Percentiles rank a stretch among this genome's conserved stretches.
These are phyloP conservation scores for Aphelenchoides avenae DNA, from an alignment of 1,140 invertebrate genomes.

Conservation along the genomic window DNA sequence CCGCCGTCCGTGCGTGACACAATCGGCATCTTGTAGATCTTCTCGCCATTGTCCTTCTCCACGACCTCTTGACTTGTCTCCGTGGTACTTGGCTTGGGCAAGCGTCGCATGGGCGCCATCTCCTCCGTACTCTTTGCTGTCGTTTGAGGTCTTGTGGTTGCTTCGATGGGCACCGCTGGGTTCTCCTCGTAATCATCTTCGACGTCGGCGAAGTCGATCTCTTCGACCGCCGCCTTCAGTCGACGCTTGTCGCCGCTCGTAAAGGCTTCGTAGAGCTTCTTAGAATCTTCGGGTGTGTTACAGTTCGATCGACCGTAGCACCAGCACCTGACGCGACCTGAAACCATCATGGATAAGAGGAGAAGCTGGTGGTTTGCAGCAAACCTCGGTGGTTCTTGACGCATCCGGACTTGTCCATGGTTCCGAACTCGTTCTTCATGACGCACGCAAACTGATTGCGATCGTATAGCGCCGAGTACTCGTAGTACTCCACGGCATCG, in stretches of 20 bases:
- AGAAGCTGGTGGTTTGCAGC: not conserved
- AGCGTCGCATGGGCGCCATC: too few species aligned
- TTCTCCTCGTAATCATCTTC: not conserved
- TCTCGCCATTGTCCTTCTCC: too few species aligned
- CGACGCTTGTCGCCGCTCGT: conserved; percentile 15
- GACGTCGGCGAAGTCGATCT: conserved; percentile 7
- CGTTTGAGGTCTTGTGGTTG: too few species aligned
- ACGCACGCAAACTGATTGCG: conserved; percentile 49
- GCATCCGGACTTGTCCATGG: conserved; percentile 30
- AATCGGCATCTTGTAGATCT: too few species aligned
- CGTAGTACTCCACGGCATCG: conserved; percentile 34
- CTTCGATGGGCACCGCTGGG: too few species aligned
- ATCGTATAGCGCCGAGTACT: conserved; percentile 43
- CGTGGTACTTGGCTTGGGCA: too few species aligned
- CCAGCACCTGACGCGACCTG: conserved; percentile 40
- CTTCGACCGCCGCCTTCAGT: conserved; percentile 1
- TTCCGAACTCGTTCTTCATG: conserved; percentile 33
- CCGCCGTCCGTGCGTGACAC: too few species aligned
- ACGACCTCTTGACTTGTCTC: too few species aligned
- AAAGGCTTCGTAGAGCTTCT: conserved; percentile 30
- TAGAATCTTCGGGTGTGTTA: conserved; percentile 33
- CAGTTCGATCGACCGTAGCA: conserved; percentile 39
- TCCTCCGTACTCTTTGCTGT: too few species aligned
- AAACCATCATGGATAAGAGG: conserved; percentile 11
- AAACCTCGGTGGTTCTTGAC: conserved; percentile 23